Conservation (phyloP, 2,797 vertebrate species). For the Calcarius lapponicus region DNA sequence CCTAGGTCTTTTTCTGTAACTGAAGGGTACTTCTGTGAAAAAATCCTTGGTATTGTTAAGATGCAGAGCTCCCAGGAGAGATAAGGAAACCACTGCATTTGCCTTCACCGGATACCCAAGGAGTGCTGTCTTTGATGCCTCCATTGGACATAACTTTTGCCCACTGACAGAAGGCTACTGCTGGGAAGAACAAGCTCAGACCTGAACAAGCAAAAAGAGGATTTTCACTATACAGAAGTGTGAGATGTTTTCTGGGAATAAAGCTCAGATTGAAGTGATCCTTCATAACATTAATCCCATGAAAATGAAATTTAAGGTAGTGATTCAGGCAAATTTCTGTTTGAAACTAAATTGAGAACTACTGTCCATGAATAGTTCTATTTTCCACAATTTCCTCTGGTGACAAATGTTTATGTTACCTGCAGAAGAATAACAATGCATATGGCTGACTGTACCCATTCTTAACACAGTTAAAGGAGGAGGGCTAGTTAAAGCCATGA, state of each 20-base stretch:
- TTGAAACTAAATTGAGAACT: background rate
- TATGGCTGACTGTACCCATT: background rate
- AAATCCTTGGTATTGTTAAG: background rate
- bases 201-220: background rate
- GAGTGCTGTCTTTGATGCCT: background rate
- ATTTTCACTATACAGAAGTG: background rate
- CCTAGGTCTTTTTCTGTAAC: background rate
- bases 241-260: background rate
- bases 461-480: background rate
- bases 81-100: background rate
- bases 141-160: background rate
- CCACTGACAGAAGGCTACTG: rapidly evolving
- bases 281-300: background rate
- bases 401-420: background rate
- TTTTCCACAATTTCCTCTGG: background rate
- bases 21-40: background rate
- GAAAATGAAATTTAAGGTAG: background rate
- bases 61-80: background rate
- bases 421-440: background rate
- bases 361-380: rapidly evolving
- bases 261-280: background rate
- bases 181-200: background rate
- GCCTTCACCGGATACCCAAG: background rate
- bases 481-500: background rate
- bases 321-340: background rate